Base-by-base conservation (phyloP, 2,113 vertebrate species). In the Anguilla rostrata region DNA sequence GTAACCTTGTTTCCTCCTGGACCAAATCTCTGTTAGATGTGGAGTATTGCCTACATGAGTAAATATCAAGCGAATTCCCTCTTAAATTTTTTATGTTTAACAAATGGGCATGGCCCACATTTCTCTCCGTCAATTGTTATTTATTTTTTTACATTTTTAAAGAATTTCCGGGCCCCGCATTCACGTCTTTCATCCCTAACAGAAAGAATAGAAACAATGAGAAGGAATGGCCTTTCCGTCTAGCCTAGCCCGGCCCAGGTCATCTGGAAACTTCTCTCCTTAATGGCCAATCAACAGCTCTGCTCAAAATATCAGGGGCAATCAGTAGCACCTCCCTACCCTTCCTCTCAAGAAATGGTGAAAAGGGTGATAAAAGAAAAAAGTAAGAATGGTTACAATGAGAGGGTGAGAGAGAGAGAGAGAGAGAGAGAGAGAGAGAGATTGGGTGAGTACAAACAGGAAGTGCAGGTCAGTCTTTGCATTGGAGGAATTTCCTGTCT, bases 401-500 rank as follows among this genome's bases (percentile, higher is more conserved):
- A 82, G 80, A 82, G 75, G 0, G 5, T 34, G 60, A 66, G 60
- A 26, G 56, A 60, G 14, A 82, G 80, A 82, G 75, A 0, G 5
- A 41, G 60, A 66, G 60, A 26, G 56, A 60, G 34, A 34, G 34
- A 34, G 34, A 34, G 75, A 66, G 85, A 63, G 85, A 85, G 78
- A 83, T 85, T 89, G 86, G 89, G 86, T 43, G 83, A 0, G 79
- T 43, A 18, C 87, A 91, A 92, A 89, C 92, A 94, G 94, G 95
- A 95, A 93, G 90, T 88, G 75, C 86, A 83, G 88, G 87, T 82
- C 84, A 87, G 87, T 88, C 91, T 94, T 93, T 92, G 94, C 90
- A 91, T 87, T 89, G 87, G 86, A 92, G 92, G 93, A 94, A 93
- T 94, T 96, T 96, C 94, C 93, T 94, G 92, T 83, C 88, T 78